Conservation (phyloP, 2,888 invertebrate genomes). For the Leptinotarsa rubiginosa region DNA sequence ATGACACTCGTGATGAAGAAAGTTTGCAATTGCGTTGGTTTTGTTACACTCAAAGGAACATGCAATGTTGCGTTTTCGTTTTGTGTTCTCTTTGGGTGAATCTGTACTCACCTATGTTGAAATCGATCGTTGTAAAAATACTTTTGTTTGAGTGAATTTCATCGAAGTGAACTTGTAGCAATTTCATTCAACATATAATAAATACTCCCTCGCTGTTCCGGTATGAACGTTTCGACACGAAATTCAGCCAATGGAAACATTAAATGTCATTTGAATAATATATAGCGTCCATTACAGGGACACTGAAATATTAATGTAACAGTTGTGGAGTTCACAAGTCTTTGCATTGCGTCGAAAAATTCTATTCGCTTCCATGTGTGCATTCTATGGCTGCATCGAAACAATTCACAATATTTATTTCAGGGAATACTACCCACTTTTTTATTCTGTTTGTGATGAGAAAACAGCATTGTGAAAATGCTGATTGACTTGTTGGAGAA, state of each 20-base stretch:
- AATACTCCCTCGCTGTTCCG: neutral
- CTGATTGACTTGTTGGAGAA: no score
- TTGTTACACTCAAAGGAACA: no score
- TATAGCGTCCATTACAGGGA: conserved; percentile 21
- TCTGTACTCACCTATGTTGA: no score
- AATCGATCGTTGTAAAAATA: no score
- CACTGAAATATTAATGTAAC: conserved; percentile 30
- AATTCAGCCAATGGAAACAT: conserved; percentile 16
- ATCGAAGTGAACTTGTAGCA: neutral
- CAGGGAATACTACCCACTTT: no score
- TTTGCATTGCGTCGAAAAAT: conserved; percentile 23
- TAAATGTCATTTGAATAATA: conserved; percentile 20
- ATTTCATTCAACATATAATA: neutral
- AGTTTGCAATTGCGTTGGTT: no score
- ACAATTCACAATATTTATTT: neutral
- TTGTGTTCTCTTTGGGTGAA: no score
- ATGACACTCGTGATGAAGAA: no score
- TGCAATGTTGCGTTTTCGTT: no score
- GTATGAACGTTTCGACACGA: conserved; percentile 2
- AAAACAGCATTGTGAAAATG: no score
- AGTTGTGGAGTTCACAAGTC: conserved; percentile 26
- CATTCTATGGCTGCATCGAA: conserved; percentile 10
- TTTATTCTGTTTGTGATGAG: no score
- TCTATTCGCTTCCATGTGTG: conserved; percentile 6
- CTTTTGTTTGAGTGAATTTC: no score